Conservation (phyloP, 2,888 invertebrate species). For the Ypsolopha scabrella region DNA sequence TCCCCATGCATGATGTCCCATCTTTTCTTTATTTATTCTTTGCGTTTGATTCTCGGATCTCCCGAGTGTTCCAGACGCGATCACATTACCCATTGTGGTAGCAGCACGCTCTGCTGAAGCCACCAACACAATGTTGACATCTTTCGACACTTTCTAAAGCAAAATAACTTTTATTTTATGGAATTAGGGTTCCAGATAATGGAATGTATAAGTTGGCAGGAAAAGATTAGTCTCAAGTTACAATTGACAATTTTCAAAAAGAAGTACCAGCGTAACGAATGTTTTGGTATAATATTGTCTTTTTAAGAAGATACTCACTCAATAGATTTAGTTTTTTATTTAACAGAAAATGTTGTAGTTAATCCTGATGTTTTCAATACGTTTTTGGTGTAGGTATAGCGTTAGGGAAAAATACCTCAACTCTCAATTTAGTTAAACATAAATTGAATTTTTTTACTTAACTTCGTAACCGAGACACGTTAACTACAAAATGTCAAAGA, state of each 20-base stretch:
- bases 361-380: too few relatives aligned
- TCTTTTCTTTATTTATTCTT: background rate
- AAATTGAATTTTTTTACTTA: too few relatives aligned
- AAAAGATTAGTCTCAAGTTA: slow-evolving; percentile 5
- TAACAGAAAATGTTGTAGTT: too few relatives aligned
- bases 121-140: slow-evolving; percentile 8
- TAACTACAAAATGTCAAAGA: slow-evolving; percentile 19
- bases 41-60: background rate
- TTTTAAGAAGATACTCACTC: too few relatives aligned
- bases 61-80: slow-evolving; percentile 1
- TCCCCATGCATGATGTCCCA: too few relatives aligned
- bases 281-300: background rate
- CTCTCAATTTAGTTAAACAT: too few relatives aligned
- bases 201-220: background rate
- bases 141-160: background rate
- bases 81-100: slow-evolving; percentile 9
- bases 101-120: slow-evolving; percentile 10
- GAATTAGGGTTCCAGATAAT: background rate
- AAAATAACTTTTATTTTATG: background rate
- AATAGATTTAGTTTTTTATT: too few relatives aligned
- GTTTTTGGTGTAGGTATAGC: too few relatives aligned
- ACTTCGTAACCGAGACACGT: background rate
- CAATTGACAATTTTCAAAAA: slow-evolving; percentile 2
- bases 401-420: too few relatives aligned
- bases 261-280: slow-evolving; percentile 1